Percentiles rank a stretch among this genome's conserved stretches.
These are phyloP conservation scores for Remorina albescens DNA, from an alignment of 2,797 vertebrate species.

Conservation along the genomic window DNA sequence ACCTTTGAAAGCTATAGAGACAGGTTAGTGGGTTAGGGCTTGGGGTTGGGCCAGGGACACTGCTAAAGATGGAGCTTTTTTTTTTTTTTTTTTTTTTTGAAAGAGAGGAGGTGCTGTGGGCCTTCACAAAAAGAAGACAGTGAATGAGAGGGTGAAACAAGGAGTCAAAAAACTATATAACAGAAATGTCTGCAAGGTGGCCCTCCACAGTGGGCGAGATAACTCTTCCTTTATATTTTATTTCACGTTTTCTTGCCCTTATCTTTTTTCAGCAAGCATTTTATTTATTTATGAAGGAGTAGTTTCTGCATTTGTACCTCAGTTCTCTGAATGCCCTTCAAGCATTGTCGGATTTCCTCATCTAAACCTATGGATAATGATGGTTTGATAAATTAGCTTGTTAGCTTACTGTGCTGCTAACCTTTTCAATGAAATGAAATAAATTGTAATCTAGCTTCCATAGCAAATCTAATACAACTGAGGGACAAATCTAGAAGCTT, in stretches of 20 bases:
- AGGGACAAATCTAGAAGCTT: constrained; percentile 55
- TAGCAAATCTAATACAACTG: constrained; percentile 1
- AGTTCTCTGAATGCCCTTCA: constrained; percentile 6
- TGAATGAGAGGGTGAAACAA: neutral
- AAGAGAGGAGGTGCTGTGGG: constrained; percentile 29
- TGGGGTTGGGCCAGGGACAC: constrained; percentile 24
- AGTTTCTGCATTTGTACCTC: constrained; percentile 55
- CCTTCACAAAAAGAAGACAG: constrained; percentile 28
- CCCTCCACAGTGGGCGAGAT: constrained; percentile 4
- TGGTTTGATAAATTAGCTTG: neutral
- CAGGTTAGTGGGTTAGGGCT: constrained; percentile 46
- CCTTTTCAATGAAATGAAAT: neutral
- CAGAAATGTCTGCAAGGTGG: constrained; percentile 33
- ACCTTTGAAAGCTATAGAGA: constrained; percentile 55
- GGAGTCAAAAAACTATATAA: constrained; percentile 20
- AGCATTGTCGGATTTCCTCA: neutral
- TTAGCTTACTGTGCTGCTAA: neutral
- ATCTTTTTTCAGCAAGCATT: constrained; percentile 25
- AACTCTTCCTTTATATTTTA: constrained; percentile 6
- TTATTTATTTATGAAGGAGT: constrained; percentile 34
- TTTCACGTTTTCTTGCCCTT: constrained; percentile 1
- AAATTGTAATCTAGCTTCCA: neutral
- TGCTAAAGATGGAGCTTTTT: constrained; percentile 72
- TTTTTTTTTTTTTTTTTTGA: too few species aligned
- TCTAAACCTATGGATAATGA: constrained; percentile 1